These are phyloP conservation scores for Drosophila algonquin DNA, from an alignment of 2,888 invertebrate species.

Conservation along the genomic window DNA sequence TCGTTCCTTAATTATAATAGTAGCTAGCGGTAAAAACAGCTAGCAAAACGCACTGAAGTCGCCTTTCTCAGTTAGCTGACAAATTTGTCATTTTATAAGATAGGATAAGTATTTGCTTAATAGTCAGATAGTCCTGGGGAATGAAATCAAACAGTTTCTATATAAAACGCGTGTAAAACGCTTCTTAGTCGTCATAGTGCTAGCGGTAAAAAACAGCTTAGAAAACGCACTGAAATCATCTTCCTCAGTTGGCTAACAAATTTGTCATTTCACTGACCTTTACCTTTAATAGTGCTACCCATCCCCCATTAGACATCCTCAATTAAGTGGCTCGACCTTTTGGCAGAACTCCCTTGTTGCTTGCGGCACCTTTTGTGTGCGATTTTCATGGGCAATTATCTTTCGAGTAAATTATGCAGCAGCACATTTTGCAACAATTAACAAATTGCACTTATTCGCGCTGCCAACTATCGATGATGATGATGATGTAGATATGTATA, in stretches of 20 bases:
- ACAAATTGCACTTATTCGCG: conserved; percentile 63
- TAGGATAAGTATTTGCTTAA: no score
- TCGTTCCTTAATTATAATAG: background rate
- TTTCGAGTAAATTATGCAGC: conserved; percentile 69
- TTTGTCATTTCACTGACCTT: conserved; percentile 54
- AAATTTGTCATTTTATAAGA: background rate
- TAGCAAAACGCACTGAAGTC: no score
- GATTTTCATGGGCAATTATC: conserved; percentile 67
- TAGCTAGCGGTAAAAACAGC: background rate
- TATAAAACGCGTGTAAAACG: no score
- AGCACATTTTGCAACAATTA: conserved; percentile 73
- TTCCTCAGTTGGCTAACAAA: conserved; percentile 2
- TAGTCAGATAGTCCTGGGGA: no score
- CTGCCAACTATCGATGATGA: conserved; percentile 16
- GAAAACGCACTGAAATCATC: background rate
- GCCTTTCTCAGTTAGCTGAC: background rate
- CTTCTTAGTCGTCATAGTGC: no score
- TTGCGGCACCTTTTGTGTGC: conserved; percentile 67
- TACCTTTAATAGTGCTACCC: conserved; percentile 39
- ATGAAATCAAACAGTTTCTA: no score
- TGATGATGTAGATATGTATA: conserved; percentile 27
- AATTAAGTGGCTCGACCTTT: conserved; percentile 72
- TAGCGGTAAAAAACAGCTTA: no score
- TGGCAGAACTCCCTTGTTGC: conserved; percentile 51
- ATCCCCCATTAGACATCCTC: conserved; percentile 68